Base-by-base conservation (phyloP, 2,888 invertebrate species). In the Ecliptopera silaceata region DNA sequence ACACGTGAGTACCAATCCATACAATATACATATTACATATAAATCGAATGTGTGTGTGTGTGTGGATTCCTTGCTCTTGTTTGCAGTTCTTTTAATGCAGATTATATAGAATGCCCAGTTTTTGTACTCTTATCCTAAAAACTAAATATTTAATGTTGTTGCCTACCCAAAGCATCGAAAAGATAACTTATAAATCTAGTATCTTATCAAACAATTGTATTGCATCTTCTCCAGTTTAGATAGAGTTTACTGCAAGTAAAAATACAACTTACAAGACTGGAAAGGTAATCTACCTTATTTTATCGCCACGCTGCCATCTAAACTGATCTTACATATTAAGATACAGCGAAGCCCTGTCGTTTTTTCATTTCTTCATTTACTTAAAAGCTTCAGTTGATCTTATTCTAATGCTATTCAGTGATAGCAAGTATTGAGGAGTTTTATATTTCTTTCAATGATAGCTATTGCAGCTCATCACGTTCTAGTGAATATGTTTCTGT, bases 1-100 rank as follows among this genome's bases (percentile, higher is more conserved):
- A 76, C 99, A 99, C 93, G 99, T 99, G 93, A 96, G 97, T 95
- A 75, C 65, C 2, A 29, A 20, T 12, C 5, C 13, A 4, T 13
- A 13, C 15, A 0, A 8, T 26, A n/a, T n/a, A n/a, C 10, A 13
- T 36, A 13, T 15, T 36, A 36, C 15, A 3, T n/a, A 3, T 31
- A 6, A 8, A 36, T 15, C 1, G 15, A 8, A 10, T 10, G 6
- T 15, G 13, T 13, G 4, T 6, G 3, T 15, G 15, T 36, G 15
- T n/a, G n/a, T n/a, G n/a, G n/a, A n/a, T n/a, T n/a, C n/a, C n/a
- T n/a, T n/a, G n/a, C n/a, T n/a, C n/a, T n/a, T n/a, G n/a, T n/a
- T n/a, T n/a, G n/a, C n/a, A n/a, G n/a, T n/a, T 13, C 15, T n/a
- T 31, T 3, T n/a, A n/a, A 31, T 31, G n/a, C n/a, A 31, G 31